These are phyloP conservation scores for Salpingus planirostris DNA, from an alignment of 2,888 invertebrate species.

Conservation along the genomic window DNA sequence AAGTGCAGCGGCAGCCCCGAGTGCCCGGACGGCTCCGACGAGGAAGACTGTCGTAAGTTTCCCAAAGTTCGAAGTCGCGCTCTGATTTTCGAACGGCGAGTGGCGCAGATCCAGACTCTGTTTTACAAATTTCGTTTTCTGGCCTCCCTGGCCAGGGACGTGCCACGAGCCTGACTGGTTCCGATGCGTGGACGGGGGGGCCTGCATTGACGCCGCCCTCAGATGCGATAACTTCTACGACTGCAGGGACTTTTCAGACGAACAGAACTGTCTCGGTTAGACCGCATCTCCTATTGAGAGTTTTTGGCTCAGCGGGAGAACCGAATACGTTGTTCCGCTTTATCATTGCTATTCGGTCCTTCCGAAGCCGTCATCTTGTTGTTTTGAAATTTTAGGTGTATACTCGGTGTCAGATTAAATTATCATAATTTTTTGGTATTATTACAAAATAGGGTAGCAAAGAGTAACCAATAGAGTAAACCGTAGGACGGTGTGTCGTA, in stretches of 20 bases:
- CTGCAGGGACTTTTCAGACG: conserved; percentile 84
- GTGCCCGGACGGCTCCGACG: conserved; percentile 55
- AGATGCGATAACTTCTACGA: conserved; percentile 87
- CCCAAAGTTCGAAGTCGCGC: too few species aligned
- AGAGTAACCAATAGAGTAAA: conserved; percentile 14
- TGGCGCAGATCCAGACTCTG: too few species aligned
- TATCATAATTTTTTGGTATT: too few species aligned
- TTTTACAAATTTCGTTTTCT: conserved; percentile 30
- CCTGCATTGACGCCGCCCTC: conserved; percentile 67
- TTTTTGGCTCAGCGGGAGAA: too few species aligned
- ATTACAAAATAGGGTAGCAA: too few species aligned
- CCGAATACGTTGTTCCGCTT: conserved; percentile 19
- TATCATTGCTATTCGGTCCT: conserved; percentile 9
- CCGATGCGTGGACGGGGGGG: conserved; percentile 55
- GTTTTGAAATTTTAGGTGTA: conserved; percentile 14
- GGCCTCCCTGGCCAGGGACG: conserved; percentile 39
- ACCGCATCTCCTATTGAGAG: too few species aligned
- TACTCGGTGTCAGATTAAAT: too few species aligned
- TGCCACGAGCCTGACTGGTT: conserved; percentile 45
- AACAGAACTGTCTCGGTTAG: conserved; percentile 74
- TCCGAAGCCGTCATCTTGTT: conserved; percentile 14
- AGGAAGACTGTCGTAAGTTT: conserved; percentile 53
- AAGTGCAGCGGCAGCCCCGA: conserved; percentile 48
- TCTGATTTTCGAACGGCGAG: too few species aligned
- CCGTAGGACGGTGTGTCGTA: conserved; percentile 11